Base-by-base conservation (phyloP, 37 sponge, comb jelly and placozoan genomes). In the Halisarca cf. caerulea region DNA sequence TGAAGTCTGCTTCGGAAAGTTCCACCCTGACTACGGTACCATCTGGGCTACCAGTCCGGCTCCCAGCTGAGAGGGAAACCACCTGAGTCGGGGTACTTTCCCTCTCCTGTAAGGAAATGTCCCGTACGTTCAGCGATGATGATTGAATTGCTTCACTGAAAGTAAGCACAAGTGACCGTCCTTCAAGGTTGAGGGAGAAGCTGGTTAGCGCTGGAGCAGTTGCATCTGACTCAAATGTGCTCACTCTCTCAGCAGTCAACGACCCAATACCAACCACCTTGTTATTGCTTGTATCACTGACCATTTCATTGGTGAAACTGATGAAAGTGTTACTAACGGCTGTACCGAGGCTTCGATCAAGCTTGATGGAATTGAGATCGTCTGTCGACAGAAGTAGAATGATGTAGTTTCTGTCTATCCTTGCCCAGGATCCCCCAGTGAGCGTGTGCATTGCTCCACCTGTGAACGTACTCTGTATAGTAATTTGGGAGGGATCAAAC, bases 131-230 rank as follows among this genome's bases (percentile, higher is more conserved):
- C 43, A 96, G 79, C 18, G 90, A 80, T 0, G 86, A 38, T n/a
- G 82, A 43, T 35, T 82, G 57, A 24, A 93, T 80, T 0, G 97
- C 86, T 86, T 96, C 97, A 59, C 87, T 89, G 89, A 96, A 96
- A 0, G 90, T 87, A 23, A 96, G 84, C 23, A 66, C 32, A 4
- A 93, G 80, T 20, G 21, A 32, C 14, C 84, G 57, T 1, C 58
- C 51, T 39, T 93, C 81, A 0, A 96, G 72, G 74, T 95, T 82
- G 32, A 95, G 54, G 33, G 64, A 42, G 53, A 91, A 91, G 21
- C 91, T 85, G 4, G 59, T 0, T 34, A 95, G 66, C 32, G 9
- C 37, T 41, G 95, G 95, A 32, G 73, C 70, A 20, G 91, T 77
- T 9, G 38, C 30, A 59, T 95, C 95, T n/a, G 33, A 6, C 0